Percentiles rank a stretch among this genome's conserved stretches.
phyloP scores from a whole-genome alignment of 2,797 vertebrate genomes.

The Epinephelus coioides region DNA sequence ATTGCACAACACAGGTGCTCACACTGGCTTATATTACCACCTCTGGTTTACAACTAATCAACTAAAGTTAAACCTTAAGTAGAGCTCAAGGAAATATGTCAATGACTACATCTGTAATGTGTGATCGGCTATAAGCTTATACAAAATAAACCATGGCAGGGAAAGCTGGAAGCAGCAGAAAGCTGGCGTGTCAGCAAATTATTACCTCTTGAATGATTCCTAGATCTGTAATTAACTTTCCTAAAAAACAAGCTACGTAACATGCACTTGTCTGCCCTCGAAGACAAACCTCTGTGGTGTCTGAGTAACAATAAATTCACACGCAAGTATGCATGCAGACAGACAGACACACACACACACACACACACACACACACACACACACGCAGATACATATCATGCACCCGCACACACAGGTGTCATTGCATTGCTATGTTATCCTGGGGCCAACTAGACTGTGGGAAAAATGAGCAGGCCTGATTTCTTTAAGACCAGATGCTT shows the following conservation, averaged over 20 bases:
- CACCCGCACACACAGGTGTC: slow-evolving; percentile 69
- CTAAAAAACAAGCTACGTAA: slow-evolving; percentile 23
- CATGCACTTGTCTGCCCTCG: background rate
- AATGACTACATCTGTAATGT: background rate
- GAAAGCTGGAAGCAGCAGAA: slow-evolving; percentile 14
- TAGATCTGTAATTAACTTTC: slow-evolving; percentile 35
- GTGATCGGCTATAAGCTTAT: background rate
- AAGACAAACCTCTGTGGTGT: slow-evolving; percentile 20
- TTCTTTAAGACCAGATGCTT: slow-evolving; percentile 62
- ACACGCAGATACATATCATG: slow-evolving; percentile 53
- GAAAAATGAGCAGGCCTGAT: slow-evolving; percentile 69
- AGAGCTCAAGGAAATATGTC: background rate
- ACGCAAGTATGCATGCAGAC: slow-evolving; percentile 15
- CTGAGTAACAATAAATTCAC: slow-evolving; percentile 41
- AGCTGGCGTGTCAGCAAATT: slow-evolving; percentile 8
- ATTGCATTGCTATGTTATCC: slow-evolving; percentile 70
- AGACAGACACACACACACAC: slow-evolving; percentile 4
- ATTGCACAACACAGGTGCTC: background rate
- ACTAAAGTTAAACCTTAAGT: background rate
- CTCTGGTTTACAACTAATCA: background rate
- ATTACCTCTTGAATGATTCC: slow-evolving; percentile 29
- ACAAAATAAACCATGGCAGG: background rate
- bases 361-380: slow-evolving; percentile 41
- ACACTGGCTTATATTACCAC: background rate
- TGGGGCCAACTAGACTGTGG: slow-evolving; percentile 77